phyloP scores from a whole-genome alignment of 2,797 vertebrate genomes.

The Antennarius maculatus region DNA sequence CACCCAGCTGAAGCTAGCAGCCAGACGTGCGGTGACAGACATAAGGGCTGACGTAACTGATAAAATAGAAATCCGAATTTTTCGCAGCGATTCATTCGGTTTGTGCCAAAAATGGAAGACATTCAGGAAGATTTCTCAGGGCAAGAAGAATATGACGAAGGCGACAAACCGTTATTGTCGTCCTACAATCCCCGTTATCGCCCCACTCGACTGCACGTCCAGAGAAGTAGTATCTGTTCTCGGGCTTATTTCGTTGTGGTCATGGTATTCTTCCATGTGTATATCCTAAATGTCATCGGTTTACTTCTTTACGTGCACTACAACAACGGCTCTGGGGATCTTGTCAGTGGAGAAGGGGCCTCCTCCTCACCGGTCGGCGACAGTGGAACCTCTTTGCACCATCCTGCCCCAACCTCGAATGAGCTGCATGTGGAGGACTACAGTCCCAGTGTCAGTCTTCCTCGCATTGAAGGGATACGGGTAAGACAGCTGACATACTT shows the following conservation, averaged over 20 bases:
- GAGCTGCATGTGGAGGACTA: slow-evolving; percentile 52
- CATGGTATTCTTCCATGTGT: slow-evolving; percentile 94
- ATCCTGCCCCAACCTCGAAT: slow-evolving; percentile 17
- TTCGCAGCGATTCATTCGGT: not conserved
- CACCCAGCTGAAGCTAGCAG: slow-evolving; percentile 1
- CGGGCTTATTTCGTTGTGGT: slow-evolving; percentile 93
- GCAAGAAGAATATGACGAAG: slow-evolving; percentile 40
- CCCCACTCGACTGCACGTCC: slow-evolving; percentile 73
- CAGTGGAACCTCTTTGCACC: slow-evolving; percentile 27
- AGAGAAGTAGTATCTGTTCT: slow-evolving; percentile 89
- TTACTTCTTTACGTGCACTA: slow-evolving; percentile 94
- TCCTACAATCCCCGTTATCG: slow-evolving; percentile 36
- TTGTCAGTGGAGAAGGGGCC: slow-evolving; percentile 37
- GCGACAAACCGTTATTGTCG: slow-evolving; percentile 40
- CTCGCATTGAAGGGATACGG: slow-evolving; percentile 92
- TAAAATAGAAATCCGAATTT: not conserved
- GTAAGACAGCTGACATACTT: slow-evolving; percentile 63
- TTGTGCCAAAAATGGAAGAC: slow-evolving; percentile 58
- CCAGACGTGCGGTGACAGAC: not conserved
- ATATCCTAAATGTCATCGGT: slow-evolving; percentile 92
- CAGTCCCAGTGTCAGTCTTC: slow-evolving; percentile 73
- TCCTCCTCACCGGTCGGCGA: slow-evolving; percentile 30
- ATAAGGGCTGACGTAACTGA: not conserved
- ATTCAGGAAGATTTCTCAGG: slow-evolving; percentile 42
- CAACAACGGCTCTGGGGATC: slow-evolving; percentile 83